Evolutionary conservation across 1,140 invertebrate species (phyloP).

Genomic region (Platyscapa corneri): DNA sequence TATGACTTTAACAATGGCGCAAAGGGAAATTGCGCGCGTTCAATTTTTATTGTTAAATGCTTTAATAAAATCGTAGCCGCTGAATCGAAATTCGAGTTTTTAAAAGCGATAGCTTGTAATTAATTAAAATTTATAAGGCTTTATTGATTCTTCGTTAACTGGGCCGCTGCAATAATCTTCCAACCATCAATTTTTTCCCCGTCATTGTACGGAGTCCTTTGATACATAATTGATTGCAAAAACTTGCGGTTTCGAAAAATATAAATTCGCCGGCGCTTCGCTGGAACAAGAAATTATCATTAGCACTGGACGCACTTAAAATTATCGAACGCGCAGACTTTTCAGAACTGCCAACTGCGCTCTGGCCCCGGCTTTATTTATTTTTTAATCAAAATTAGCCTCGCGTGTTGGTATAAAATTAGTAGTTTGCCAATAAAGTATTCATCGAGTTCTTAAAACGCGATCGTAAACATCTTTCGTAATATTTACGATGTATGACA

Average conservation of each 20-base stretch:
- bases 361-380: neutral
- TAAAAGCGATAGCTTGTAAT: neutral
- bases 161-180: neutral
- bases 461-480: slow-evolving; percentile 3
- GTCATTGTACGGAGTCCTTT: too few relatives aligned
- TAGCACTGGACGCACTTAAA: too few relatives aligned
- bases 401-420: neutral
- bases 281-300: too few relatives aligned
- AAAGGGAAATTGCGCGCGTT: neutral
- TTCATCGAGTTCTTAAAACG: slow-evolving; percentile 14
- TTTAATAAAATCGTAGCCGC: neutral
- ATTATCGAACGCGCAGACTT: too few relatives aligned
- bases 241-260: too few relatives aligned
- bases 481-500: slow-evolving; percentile 18
- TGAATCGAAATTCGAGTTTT: neutral
- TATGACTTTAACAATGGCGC: neutral
- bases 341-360: too few relatives aligned
- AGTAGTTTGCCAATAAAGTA: slow-evolving; percentile 21
- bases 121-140: neutral
- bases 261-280: too few relatives aligned
- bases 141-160: neutral
- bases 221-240: too few relatives aligned
- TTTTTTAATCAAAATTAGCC: neutral
- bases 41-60: too few relatives aligned
- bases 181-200: too few relatives aligned